These are phyloP conservation scores for Copidosoma aretas DNA, from an alignment of 2,888 invertebrate genomes.

Conservation along the genomic window DNA sequence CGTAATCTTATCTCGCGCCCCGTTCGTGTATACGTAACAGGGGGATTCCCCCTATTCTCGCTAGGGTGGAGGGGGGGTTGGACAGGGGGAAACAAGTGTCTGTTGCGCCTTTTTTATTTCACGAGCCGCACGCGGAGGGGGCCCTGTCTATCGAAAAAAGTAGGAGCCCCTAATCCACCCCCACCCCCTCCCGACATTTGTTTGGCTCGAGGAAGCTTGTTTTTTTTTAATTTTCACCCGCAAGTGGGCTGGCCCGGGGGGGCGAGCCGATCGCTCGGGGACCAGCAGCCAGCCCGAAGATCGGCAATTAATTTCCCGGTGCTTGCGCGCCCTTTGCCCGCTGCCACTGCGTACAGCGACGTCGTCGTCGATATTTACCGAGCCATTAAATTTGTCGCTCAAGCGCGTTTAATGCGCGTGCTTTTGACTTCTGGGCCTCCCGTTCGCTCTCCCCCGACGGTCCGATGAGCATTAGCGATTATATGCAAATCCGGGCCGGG, in stretches of 20 bases:
- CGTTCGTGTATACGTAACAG: conserved; percentile 6
- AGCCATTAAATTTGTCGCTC: conserved; percentile 28
- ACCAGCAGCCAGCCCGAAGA: no score
- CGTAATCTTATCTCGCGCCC: conserved; percentile 36
- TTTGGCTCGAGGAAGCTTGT: conserved; percentile 16
- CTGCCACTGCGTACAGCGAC: no score
- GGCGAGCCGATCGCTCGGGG: neutral
- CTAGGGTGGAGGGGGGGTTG: no score
- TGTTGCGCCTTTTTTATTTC: conserved; percentile 20
- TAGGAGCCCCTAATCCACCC: conserved; percentile 3
- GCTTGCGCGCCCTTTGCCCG: conserved; percentile 17
- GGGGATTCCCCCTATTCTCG: neutral
- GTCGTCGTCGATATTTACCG: conserved; percentile 23
- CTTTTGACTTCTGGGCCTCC: neutral
- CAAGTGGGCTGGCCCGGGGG: neutral
- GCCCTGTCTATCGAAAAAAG: conserved; percentile 6
- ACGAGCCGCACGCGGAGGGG: neutral
- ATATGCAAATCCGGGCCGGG: neutral
- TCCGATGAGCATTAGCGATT: neutral
- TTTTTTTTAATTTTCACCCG: conserved; percentile 35
- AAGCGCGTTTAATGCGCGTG: neutral
- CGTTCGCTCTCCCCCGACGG: no score
- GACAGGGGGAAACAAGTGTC: conserved; percentile 38
- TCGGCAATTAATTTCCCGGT: conserved; percentile 25
- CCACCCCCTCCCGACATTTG: conserved; percentile 22